A percentile compares a stretch with the other conserved stretches of the same genome.
phyloP scores from a whole-genome alignment of 2,888 invertebrate species.

The Drosophila kokeensis region DNA sequence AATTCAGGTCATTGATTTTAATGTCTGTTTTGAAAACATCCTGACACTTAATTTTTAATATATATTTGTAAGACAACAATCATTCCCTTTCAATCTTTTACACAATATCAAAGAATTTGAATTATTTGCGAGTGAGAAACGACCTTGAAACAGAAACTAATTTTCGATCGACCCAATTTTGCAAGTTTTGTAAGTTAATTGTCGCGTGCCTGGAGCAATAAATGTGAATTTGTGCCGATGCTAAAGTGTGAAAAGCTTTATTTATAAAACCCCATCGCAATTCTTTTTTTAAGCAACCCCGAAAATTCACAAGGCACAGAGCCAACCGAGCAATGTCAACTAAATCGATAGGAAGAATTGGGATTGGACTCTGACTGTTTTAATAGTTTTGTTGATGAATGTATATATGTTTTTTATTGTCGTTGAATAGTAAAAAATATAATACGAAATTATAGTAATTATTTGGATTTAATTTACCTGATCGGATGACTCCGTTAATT shows the following conservation, averaged over 20 bases:
- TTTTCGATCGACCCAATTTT: not conserved
- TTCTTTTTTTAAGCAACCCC: not conserved
- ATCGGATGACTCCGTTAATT: constrained; percentile 82
- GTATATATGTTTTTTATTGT: no score
- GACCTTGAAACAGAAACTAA: not conserved
- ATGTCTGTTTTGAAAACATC: no score
- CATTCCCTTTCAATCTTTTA: not conserved
- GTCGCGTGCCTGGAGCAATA: constrained; percentile 9
- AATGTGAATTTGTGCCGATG: not conserved
- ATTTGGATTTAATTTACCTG: constrained; percentile 72
- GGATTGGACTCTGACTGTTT: not conserved
- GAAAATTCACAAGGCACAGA: not conserved
- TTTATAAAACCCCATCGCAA: not conserved
- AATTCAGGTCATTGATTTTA: not conserved
- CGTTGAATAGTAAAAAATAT: not conserved
- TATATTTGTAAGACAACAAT: not conserved
- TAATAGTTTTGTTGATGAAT: not conserved
- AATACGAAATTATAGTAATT: not conserved
- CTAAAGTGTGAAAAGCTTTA: not conserved
- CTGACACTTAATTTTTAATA: not conserved
- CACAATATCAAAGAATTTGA: not conserved
- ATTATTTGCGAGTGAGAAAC: not conserved
- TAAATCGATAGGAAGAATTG: not conserved
- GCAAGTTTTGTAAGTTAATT: not conserved
- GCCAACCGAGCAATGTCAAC: not conserved